These are phyloP conservation scores for Neuroterus valhalla DNA, from an alignment of 1,140 invertebrate genomes.

Conservation along the genomic window DNA sequence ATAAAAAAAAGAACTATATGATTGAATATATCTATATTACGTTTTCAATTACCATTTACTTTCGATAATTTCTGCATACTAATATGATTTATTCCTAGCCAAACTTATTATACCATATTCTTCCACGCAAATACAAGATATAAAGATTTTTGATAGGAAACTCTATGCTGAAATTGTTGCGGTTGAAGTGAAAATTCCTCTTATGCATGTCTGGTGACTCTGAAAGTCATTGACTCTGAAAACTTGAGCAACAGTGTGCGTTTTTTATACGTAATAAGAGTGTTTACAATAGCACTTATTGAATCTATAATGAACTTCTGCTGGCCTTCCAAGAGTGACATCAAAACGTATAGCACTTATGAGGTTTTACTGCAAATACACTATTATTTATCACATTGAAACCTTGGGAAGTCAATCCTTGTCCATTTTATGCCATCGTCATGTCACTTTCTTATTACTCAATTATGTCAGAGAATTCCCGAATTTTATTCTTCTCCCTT, in stretches of 20 bases:
- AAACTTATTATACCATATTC: too few relatives aligned
- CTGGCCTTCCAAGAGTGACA: constrained; percentile 2
- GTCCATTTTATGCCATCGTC: not conserved
- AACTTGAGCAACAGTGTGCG: constrained; percentile 9
- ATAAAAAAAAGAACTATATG: too few relatives aligned
- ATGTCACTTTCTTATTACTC: not conserved
- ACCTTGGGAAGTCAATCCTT: constrained; percentile 10
- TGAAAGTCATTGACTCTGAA: not conserved
- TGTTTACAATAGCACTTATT: not conserved
- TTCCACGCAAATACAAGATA: too few relatives aligned
- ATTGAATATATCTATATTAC: too few relatives aligned
- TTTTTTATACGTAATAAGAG: not conserved
- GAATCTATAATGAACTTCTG: not conserved
- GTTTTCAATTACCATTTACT: too few relatives aligned
- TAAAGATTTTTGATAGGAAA: too few relatives aligned
- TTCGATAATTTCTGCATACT: too few relatives aligned
- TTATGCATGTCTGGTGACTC: not conserved
- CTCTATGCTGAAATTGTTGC: not conserved
- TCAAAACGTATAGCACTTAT: not conserved
- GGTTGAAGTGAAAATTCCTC: not conserved
- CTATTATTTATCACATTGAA: constrained; percentile 5
- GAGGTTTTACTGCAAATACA: not conserved
- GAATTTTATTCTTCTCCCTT: not conserved
- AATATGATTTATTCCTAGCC: too few relatives aligned
- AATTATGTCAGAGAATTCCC: not conserved